Evolutionary conservation across 2,888 invertebrate species (phyloP).

Genomic region (Ceriagrion tenellum): DNA sequence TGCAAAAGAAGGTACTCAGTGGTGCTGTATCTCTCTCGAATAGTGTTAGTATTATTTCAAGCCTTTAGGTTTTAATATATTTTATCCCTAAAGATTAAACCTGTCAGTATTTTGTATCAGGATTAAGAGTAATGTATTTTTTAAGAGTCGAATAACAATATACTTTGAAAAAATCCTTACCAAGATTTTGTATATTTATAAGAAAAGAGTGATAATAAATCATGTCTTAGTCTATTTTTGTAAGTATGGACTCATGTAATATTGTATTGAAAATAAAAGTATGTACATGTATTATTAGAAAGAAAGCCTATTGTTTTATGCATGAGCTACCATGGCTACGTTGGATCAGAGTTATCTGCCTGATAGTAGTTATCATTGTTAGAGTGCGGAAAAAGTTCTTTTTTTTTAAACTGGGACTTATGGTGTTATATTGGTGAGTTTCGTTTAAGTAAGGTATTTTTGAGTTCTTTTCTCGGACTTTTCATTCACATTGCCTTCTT

Average conservation of each 20-base stretch:
- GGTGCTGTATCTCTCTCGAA: slow-evolving; percentile 84
- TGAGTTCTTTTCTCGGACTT: too few species aligned
- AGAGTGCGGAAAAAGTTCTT: too few species aligned
- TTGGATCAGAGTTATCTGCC: too few species aligned
- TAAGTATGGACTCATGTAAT: not conserved
- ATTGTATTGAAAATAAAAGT: not conserved
- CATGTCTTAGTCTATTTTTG: not conserved
- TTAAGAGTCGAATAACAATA: not conserved
- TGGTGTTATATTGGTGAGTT: too few species aligned
- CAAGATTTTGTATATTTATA: not conserved
- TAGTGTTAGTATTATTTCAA: slow-evolving; percentile 72
- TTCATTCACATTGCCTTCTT: too few species aligned
- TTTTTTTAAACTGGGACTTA: too few species aligned
- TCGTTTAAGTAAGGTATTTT: too few species aligned
- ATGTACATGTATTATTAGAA: not conserved
- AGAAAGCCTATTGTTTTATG: not conserved
- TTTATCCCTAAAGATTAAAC: not conserved
- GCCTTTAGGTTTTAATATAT: slow-evolving; percentile 42
- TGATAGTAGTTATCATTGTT: too few species aligned
- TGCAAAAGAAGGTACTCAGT: slow-evolving; percentile 84
- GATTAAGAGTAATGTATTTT: not conserved
- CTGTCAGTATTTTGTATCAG: not conserved
- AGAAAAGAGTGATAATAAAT: not conserved
- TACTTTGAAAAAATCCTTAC: not conserved
- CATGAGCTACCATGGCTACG: not conserved